These are phyloP conservation scores for Acrocephalus kingi DNA, from an alignment of 2,113 vertebrate species.

Conservation along the genomic window DNA sequence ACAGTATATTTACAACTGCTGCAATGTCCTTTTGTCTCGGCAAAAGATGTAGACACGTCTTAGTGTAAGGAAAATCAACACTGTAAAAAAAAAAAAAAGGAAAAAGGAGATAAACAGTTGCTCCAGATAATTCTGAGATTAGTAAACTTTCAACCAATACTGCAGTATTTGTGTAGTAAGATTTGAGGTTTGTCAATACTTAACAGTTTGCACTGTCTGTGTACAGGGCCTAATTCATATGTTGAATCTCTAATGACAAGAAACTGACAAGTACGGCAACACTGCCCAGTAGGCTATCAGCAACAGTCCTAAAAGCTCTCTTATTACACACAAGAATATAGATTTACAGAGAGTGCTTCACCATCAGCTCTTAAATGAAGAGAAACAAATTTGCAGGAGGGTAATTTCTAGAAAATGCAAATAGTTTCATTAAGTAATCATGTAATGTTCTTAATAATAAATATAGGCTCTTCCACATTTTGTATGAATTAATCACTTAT, in stretches of 20 bases:
- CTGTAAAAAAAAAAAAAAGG: not conserved
- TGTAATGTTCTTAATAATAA: not conserved
- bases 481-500: not conserved
- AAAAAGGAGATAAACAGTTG: not conserved
- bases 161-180: not conserved
- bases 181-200: not conserved
- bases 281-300: not conserved
- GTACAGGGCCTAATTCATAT: not conserved
- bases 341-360: not conserved
- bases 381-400: not conserved
- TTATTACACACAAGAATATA: not conserved
- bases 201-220: not conserved
- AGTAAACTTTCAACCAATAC: not conserved
- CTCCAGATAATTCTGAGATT: not conserved
- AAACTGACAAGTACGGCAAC: not conserved
- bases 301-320: not conserved
- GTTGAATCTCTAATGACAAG: not conserved
- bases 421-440: not conserved
- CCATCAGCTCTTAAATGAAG: not conserved
- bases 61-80: not conserved
- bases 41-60: not conserved
- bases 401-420: not conserved
- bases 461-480: not conserved
- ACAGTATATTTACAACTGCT: not conserved
- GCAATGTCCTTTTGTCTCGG: not conserved